A percentile compares a stretch with the other conserved stretches of the same genome.
Evolutionary conservation across 2,888 invertebrate species (phyloP).

Genomic region (Antheraea assamensis): DNA sequence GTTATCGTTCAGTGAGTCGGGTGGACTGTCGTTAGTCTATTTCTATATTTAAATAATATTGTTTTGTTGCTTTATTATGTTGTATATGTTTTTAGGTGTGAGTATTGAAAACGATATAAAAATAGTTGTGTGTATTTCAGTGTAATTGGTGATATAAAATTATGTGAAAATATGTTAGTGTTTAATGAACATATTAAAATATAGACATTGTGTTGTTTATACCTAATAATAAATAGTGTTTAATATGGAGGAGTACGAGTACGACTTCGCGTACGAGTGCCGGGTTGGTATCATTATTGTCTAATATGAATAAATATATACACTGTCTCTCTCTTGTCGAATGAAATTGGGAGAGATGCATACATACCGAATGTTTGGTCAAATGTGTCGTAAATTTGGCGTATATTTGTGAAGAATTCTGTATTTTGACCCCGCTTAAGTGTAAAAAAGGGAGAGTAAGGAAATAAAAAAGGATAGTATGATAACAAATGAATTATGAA

Average conservation of each 20-base stretch:
- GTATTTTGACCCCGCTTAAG: neutral
- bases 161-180: constrained; percentile 40
- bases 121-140: neutral
- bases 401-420: neutral
- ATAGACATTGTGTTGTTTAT: constrained; percentile 50
- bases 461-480: neutral
- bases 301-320: constrained; percentile 13
- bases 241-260: constrained; percentile 81
- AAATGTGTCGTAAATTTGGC: constrained; percentile 9
- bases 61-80: constrained; percentile 25
- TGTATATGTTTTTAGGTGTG: constrained; percentile 41
- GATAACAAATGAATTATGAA: neutral
- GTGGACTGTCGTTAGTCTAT: constrained; percentile 51
- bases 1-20: constrained; percentile 62
- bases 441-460: neutral
- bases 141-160: constrained; percentile 22
- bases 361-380: constrained; percentile 17
- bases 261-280: constrained; percentile 86
- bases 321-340: neutral
- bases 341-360: neutral
- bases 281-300: constrained; percentile 77
- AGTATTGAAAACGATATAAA: constrained; percentile 34
- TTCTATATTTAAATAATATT: constrained; percentile 30
- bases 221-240: constrained; percentile 42
- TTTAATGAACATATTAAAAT: constrained; percentile 50